Evolutionary conservation across 2,113 vertebrate genomes (phyloP).

Genomic region (Natator depressus): DNA sequence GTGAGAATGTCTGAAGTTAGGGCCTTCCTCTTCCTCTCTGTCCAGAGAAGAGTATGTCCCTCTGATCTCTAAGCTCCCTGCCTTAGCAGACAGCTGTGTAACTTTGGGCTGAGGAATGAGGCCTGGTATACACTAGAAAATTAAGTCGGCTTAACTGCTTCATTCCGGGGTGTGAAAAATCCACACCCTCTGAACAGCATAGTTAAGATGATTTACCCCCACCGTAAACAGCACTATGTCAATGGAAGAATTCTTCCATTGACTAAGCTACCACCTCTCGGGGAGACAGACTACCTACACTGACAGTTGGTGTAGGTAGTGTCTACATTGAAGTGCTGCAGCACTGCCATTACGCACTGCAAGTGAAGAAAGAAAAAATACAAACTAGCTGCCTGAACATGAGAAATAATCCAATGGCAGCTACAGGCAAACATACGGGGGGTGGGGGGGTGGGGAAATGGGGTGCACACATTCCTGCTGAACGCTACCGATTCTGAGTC

Average conservation of each 20-base stretch:
- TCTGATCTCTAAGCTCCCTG: background rate
- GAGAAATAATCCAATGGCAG: background rate
- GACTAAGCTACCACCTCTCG: background rate
- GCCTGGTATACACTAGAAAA: background rate
- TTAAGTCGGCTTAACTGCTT: background rate
- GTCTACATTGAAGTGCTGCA: background rate
- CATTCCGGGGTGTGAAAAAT: background rate
- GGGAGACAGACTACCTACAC: background rate
- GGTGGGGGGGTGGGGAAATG: background rate
- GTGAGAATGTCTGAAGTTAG: background rate
- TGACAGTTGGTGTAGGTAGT: too few species aligned
- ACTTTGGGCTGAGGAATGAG: background rate
- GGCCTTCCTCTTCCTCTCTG: too few species aligned
- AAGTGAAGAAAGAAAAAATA: conserved; percentile 45
- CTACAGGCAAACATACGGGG: background rate
- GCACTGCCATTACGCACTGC: conserved; percentile 46
- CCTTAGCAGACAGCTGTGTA: background rate
- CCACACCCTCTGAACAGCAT: background rate
- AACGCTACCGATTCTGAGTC: background rate
- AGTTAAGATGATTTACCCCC: background rate
- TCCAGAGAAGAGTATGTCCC: too few species aligned
- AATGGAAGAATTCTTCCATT: background rate
- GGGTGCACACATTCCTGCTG: background rate
- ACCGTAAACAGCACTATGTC: too few species aligned
- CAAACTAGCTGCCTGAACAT: conserved; percentile 6